Evolutionary conservation across 2,888 invertebrate genomes (phyloP).

Genomic region (Leucania comma): DNA sequence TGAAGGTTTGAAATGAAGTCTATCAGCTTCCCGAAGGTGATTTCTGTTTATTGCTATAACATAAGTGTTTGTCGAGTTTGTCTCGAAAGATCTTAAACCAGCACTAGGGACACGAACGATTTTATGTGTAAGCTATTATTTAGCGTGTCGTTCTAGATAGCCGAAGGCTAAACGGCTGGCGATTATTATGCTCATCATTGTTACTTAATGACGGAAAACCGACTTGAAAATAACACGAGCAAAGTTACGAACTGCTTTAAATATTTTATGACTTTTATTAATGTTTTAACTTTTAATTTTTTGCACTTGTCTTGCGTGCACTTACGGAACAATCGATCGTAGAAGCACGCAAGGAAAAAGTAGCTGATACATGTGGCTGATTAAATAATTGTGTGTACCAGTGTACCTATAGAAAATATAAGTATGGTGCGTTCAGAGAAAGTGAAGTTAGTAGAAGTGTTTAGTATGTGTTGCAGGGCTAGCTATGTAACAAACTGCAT

Average conservation of each 20-base stretch:
- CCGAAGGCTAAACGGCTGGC: slow-evolving; percentile 35
- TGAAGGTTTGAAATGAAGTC: slow-evolving; percentile 34
- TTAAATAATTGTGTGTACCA: slow-evolving; percentile 41
- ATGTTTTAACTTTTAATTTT: slow-evolving; percentile 25
- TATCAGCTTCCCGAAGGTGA: slow-evolving; percentile 33
- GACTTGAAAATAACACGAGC: slow-evolving; percentile 12
- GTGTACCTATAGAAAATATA: slow-evolving; percentile 23
- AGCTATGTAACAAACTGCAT: slow-evolving; percentile 51
- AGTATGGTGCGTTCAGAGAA: slow-evolving; percentile 57
- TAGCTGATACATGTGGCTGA: slow-evolving; percentile 29
- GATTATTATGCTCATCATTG: slow-evolving; percentile 50
- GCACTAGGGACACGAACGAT: slow-evolving; percentile 5
- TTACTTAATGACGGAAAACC: slow-evolving; percentile 31
- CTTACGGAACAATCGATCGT: slow-evolving; percentile 29
- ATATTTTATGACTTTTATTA: slow-evolving; percentile 12
- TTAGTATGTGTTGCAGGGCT: slow-evolving; percentile 50
- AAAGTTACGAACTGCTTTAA: slow-evolving; percentile 8
- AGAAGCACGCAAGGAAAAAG: slow-evolving; percentile 49
- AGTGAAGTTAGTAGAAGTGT: slow-evolving; percentile 51
- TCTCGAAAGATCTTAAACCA: slow-evolving; percentile 16
- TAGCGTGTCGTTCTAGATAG: slow-evolving; percentile 35
- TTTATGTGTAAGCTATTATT: slow-evolving; percentile 36
- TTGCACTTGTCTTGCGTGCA: slow-evolving; percentile 37
- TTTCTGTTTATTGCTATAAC: slow-evolving; percentile 24
- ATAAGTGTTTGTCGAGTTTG: slow-evolving; percentile 18